Percentiles rank a stretch among this genome's conserved stretches.
phyloP scores from a whole-genome alignment of 2,113 vertebrate species.

The Fulmarus glacialis region DNA sequence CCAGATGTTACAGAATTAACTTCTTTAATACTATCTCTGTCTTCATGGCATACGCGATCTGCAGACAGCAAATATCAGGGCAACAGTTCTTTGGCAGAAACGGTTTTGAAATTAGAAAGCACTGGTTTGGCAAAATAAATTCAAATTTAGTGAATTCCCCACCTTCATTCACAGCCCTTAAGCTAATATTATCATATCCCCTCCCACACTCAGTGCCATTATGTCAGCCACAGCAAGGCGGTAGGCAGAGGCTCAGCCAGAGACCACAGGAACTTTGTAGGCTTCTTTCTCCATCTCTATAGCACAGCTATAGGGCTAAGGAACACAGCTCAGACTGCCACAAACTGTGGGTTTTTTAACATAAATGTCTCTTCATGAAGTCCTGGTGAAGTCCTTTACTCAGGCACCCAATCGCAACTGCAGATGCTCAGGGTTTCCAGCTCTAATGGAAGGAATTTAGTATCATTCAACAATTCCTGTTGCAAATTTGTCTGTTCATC shows the following conservation, averaged over 20 bases:
- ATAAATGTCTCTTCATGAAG: background rate
- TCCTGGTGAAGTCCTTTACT: background rate
- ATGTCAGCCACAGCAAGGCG: slow-evolving; percentile 48
- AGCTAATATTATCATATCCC: slow-evolving; percentile 66
- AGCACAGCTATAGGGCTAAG: background rate
- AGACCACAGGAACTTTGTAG: slow-evolving; percentile 44
- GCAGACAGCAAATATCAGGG: background rate
- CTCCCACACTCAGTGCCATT: slow-evolving; percentile 30
- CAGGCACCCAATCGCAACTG: background rate
- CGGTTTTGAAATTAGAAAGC: background rate
- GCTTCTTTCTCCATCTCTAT: background rate
- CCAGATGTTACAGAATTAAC: background rate
- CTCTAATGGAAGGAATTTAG: background rate
- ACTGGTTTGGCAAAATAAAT: slow-evolving; percentile 54
- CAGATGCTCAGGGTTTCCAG: background rate
- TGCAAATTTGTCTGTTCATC: background rate
- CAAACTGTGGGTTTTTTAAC: background rate
- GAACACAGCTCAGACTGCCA: background rate
- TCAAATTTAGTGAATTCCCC: slow-evolving; percentile 60
- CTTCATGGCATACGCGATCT: accelerated
- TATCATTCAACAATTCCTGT: background rate
- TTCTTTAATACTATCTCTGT: background rate
- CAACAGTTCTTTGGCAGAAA: background rate
- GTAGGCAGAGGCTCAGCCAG: slow-evolving; percentile 29
- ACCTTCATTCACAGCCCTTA: slow-evolving; percentile 36